Conservation (phyloP, 2,113 vertebrate genomes). For the Pimephales promelas region DNA sequence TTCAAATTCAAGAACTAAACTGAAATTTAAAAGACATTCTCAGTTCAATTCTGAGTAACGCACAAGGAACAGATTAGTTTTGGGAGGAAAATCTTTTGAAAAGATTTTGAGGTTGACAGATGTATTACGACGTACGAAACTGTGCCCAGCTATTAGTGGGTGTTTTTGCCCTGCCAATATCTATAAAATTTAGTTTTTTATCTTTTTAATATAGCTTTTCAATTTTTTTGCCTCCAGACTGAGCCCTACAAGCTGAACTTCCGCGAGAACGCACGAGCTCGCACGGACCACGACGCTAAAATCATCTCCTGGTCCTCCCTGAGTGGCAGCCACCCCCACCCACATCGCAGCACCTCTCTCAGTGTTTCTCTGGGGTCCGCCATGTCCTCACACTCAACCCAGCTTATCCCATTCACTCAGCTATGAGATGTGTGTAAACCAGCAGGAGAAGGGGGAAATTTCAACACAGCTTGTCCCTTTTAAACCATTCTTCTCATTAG, state of each 20-base stretch:
- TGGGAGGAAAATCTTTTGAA: not conserved
- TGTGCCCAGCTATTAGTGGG: not conserved
- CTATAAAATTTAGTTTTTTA: too few relatives aligned
- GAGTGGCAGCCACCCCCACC: conserved; percentile 69
- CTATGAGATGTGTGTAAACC: conserved; percentile 41
- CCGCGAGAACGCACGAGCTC: conserved; percentile 81
- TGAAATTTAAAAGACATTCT: too few relatives aligned
- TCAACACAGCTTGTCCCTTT: conserved; percentile 51
- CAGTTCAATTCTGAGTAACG: too few relatives aligned
- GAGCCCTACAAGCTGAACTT: conserved; percentile 82
- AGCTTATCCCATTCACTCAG: conserved; percentile 47
- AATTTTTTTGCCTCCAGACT: conserved; percentile 78
- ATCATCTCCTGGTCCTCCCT: conserved; percentile 78
- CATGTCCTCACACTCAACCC: conserved; percentile 62
- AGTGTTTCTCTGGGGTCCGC: conserved; percentile 77
- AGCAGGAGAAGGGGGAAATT: conserved; percentile 43
- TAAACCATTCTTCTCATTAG: conserved; percentile 20
- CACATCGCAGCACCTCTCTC: conserved; percentile 77
- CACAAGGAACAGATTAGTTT: not conserved
- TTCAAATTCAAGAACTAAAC: not conserved
- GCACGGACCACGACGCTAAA: conserved; percentile 84
- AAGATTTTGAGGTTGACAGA: not conserved
- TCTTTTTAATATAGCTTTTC: not conserved
- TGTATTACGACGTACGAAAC: not conserved
- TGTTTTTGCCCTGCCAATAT: not conserved